phyloP scores from a whole-genome alignment of 1,140 invertebrate species.

The Dufourea novaeangliae region DNA sequence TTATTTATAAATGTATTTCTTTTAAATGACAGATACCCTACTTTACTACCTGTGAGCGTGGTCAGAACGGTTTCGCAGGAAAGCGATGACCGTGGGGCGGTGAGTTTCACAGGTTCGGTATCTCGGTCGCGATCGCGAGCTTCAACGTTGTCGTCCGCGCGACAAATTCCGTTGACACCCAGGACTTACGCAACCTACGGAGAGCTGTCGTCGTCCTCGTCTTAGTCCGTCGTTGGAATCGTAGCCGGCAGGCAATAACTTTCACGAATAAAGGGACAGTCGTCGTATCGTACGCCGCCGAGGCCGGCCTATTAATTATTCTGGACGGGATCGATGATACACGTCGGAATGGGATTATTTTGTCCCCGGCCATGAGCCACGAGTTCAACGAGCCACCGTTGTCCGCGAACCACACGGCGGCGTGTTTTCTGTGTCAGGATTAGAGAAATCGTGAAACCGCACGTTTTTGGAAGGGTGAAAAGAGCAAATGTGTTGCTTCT shows the following conservation, averaged over 20 bases:
- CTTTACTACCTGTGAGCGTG: too few species aligned
- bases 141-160: not conserved
- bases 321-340: conserved; percentile 29
- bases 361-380: too few species aligned
- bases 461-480: too few species aligned
- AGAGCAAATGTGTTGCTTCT: conserved; percentile 57
- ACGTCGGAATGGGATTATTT: conserved; percentile 33
- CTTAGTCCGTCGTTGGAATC: too few species aligned
- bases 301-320: conserved; percentile 39
- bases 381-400: not conserved
- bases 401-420: not conserved
- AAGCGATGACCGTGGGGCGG: too few species aligned
- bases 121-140: not conserved
- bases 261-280: conserved; percentile 25
- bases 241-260: conserved; percentile 35
- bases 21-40: too few species aligned
- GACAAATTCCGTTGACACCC: conserved; percentile 27
- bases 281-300: not conserved
- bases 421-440: not conserved
- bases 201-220: too few species aligned
- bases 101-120: too few species aligned
- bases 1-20: too few species aligned
- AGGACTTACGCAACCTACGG: conserved; percentile 21
- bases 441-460: not conserved
- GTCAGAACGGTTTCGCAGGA: too few species aligned